phyloP scores from a whole-genome alignment of 2,113 vertebrate species.

The Perognathus longimembris region DNA sequence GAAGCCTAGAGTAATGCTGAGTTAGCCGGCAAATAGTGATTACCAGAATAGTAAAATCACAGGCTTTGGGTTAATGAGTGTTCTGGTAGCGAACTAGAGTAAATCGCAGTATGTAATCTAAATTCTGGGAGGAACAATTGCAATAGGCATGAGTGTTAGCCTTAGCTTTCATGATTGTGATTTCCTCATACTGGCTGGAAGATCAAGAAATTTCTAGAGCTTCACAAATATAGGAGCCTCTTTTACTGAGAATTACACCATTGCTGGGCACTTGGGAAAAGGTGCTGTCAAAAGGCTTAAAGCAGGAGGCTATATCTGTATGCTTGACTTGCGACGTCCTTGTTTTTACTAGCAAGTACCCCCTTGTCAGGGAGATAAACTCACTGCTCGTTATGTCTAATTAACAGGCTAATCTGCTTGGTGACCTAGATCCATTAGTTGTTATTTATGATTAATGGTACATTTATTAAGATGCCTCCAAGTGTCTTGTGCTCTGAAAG shows the following conservation, averaged over 20 bases:
- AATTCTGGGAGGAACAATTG: not conserved
- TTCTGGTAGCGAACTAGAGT: not conserved
- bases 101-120: not conserved
- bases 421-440: not conserved
- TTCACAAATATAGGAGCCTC: not conserved
- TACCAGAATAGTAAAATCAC: too few relatives aligned
- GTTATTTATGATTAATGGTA: slow-evolving; percentile 15
- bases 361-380: not conserved
- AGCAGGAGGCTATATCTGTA: not conserved
- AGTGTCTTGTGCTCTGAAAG: not conserved
- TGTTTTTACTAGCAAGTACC: too few relatives aligned
- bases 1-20: too few relatives aligned
- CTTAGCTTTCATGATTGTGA: not conserved
- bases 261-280: not conserved
- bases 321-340: not conserved
- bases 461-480: not conserved
- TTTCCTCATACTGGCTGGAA: not conserved
- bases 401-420: slow-evolving; percentile 23
- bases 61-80: too few relatives aligned
- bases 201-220: not conserved
- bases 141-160: not conserved
- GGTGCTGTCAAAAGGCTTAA: not conserved
- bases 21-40: too few relatives aligned
- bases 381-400: not conserved
- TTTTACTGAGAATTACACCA: not conserved